Base-by-base conservation (phyloP, 1,140 invertebrate species). In the Sesamia nonagrioides region DNA sequence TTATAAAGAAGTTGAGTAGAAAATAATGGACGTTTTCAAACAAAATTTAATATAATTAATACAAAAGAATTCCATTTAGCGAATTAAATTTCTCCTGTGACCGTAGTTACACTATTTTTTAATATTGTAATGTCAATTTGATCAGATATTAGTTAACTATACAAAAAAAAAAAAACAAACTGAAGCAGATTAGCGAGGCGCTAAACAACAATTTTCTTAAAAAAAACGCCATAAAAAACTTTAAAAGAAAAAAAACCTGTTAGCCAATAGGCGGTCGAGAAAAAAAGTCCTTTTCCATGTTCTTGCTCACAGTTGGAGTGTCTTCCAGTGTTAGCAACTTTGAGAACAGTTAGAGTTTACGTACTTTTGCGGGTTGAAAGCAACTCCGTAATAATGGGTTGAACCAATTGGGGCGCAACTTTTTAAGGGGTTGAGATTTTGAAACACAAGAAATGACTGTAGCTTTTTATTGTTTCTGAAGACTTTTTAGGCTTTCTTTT, bases 271-370 rank as follows among this genome's bases (percentile, higher is more conserved):
- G 18, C 42, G 66, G 18, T 50, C 21, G 21, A 15, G 45, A 50
- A 50, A 50, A 27, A 50, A 27, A 33, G 21, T 48, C 66, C 11
- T 48, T 48, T 69, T 69, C 42, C 40, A n/a, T 69, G 66, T 61
- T 61, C 33, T 61, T 35, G 18, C 3, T 33, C 45, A 69, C 18
- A 69, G 40, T 69, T 69, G 42, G 27, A 69, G 66, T 69, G 66
- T 69, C 66, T 69, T 69, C 66, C 66, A 6, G 33, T 69, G 66
- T 69, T n/a, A n/a, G 6, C 18, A 69, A 69, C 42, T 69, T 69
- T 27, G 13, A 45, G 66, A 48, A 69, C n/a, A 15, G 60, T 69
- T 50, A 33, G 42, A 27, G 17, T 69, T 15, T 33, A 13, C 66
- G 42, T 7, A 50, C 17, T 69, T 69, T 48, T 68, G 42, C 13